Base-by-base conservation (phyloP, 2,113 vertebrate genomes). In the Grantiella picta region DNA sequence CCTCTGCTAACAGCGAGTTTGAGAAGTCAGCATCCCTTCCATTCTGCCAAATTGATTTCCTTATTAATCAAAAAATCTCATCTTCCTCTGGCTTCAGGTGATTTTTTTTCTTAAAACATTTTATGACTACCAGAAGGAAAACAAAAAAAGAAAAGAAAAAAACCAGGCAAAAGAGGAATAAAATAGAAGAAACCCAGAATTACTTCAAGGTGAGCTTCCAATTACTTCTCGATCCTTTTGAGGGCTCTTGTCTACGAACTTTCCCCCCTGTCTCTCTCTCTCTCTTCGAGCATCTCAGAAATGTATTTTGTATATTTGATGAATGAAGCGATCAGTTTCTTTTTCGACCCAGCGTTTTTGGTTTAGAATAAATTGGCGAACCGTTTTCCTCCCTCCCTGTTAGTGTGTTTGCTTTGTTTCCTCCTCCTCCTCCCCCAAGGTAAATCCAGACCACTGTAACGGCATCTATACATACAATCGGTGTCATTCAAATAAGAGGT, bases 241-340 rank as follows among this genome's bases (percentile, higher is more conserved):
- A 86, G n/a, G 49, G 68, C 71, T 93, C 69, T 89, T 90, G 53
- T 68, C 71, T 64, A 53, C 0, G 20, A 93, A 86, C 90, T 86
- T 86, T 12, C 18, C 33, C n/a, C 16, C 7, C 5, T 3, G 8
- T 5, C 17, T 52, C 59, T 28, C 22, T 24, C 22, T 28, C 52
- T 56, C 28, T 76, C 73, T 73, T 31, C 8, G 1, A 86, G 25
- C 7, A 21, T 93, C 69, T 84, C 88, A 84, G 36, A 92, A 92
- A 90, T 53, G 36, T 64, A 69, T 96, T 96, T 95, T 84, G 76
- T 64, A 42, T 10, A 2, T 78, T 90, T 96, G 86, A 93, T 86
- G 86, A 91, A 94, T 95, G 53, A 95, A 96, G 72, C 21, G 3
- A 93, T 90, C 93, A 78, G 75, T 89, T 92, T 89, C 25, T 94